Percentiles rank a stretch among this genome's conserved stretches.
These are phyloP conservation scores for Raja brachyura DNA, from an alignment of 2,113 vertebrate genomes.

Conservation along the genomic window DNA sequence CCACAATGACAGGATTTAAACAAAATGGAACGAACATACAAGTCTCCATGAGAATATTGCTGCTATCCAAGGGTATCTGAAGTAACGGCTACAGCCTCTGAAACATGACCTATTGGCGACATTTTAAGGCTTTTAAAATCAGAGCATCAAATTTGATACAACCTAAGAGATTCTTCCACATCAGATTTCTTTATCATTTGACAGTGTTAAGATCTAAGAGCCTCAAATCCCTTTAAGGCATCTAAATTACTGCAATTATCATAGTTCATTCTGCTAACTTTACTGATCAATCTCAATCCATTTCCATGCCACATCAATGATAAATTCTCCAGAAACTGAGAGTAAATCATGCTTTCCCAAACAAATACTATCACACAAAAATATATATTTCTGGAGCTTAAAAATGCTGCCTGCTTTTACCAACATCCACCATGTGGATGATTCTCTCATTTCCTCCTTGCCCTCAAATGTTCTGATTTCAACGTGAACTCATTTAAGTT, in stretches of 20 bases:
- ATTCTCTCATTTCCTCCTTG: no score
- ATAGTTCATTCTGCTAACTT: not conserved
- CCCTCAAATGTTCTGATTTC: no score
- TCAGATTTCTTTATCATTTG: not conserved
- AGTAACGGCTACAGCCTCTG: not conserved
- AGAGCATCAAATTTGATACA: not conserved
- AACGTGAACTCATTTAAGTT: no score
- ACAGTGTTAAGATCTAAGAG: not conserved
- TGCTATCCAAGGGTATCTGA: no score
- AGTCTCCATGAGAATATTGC: no score
- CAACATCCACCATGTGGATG: no score
- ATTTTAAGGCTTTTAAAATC: not conserved
- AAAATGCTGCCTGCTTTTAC: no score
- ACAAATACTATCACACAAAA: not conserved
- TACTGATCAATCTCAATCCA: not conserved
- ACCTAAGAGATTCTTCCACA: not conserved
- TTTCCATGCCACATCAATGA: not conserved
- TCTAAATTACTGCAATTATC: not conserved
- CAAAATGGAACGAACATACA: no score
- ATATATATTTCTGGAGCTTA: no score
- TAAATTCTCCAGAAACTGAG: not conserved
- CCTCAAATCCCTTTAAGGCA: not conserved
- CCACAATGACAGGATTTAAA: not conserved
- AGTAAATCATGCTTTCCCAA: not conserved
- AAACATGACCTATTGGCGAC: not conserved